These are phyloP conservation scores for Gopherus flavomarginatus DNA, from an alignment of 2,113 vertebrate genomes.

Conservation along the genomic window DNA sequence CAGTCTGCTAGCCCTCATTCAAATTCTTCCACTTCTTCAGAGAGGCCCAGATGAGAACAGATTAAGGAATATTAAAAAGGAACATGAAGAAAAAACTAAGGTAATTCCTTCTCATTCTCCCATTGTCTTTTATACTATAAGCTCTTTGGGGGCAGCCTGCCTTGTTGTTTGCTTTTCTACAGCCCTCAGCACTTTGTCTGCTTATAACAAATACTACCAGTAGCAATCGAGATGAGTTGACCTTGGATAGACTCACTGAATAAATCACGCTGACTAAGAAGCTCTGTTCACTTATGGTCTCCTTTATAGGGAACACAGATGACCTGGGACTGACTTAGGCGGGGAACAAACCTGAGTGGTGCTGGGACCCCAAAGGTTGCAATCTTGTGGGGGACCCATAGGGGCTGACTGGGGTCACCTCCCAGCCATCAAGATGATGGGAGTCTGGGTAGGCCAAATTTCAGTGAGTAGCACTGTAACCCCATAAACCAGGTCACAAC, in stretches of 20 bases:
- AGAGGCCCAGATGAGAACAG: not conserved
- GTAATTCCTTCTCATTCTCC: not conserved
- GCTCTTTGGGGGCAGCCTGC: not conserved
- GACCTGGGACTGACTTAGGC: rapidly evolving
- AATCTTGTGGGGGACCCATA: no score
- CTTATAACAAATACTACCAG: not conserved
- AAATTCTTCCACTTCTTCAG: not conserved
- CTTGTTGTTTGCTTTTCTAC: not conserved
- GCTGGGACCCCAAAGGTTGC: no score
- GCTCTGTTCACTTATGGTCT: not conserved
- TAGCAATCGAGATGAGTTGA: not conserved
- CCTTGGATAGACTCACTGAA: not conserved
- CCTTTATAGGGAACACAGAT: not conserved
- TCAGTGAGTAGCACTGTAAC: not conserved
- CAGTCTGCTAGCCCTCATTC: not conserved
- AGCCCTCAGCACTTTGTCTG: not conserved
- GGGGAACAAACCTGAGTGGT: no score
- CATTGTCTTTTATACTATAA: not conserved
- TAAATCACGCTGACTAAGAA: rapidly evolving
- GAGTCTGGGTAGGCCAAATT: not conserved
- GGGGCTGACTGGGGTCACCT: no score
- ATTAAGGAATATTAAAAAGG: not conserved
- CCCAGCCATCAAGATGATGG: not conserved
- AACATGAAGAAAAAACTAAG: not conserved
- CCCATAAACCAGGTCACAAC: no score